Evolutionary conservation across 2,797 vertebrate genomes (phyloP), one percentile per base, ranked within the genome.

Genomic region (Sardinella longiceps): DNA sequence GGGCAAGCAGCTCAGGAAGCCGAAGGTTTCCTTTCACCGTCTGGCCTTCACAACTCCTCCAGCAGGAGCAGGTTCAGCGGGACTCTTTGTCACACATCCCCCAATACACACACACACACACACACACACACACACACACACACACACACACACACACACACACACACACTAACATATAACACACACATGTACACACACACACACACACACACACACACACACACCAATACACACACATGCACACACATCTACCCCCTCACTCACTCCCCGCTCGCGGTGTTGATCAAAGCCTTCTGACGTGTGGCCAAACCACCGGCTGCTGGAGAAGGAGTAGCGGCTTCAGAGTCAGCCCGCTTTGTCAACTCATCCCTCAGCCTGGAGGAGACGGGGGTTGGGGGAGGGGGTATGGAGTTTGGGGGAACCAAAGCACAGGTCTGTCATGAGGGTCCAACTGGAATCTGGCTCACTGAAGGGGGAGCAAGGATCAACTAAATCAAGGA

Each of bases 231-330:
- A 48, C 5, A 48, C 53, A 86, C 82, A 63, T 28, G 18, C 63
- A 53, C 53, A 77, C 84, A 56, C 66, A 82, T 84, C 60, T 87
- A 86, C 85, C 80, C 74, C 28, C 9, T 33, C 60, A 30, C 28
- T 66, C 11, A 66, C 14, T 37, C 70, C 37, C 15, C 66, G 0
- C 66, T 85, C 81, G 80, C 74, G 6, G 80, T 46, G 53, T 74
- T 91, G 90, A 92, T 92, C 91, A 93, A 92, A 92, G 89, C 82
- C 63, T 53, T 43, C 84, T 85, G 88, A 90, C 90, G 88, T 90
- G 89, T 90, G 86, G 88, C 80, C 81, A 82, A 85, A 85, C 50
- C 56, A 60, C 82, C 82, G 85, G 84, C 80, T 80, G 85, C 58
- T 80, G 86, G 48, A 85, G 63, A 43, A 48, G 86, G 81, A 85